Evolutionary conservation across 2,797 vertebrate species (phyloP).

Genomic region (Otolemur crassicaudatus): DNA sequence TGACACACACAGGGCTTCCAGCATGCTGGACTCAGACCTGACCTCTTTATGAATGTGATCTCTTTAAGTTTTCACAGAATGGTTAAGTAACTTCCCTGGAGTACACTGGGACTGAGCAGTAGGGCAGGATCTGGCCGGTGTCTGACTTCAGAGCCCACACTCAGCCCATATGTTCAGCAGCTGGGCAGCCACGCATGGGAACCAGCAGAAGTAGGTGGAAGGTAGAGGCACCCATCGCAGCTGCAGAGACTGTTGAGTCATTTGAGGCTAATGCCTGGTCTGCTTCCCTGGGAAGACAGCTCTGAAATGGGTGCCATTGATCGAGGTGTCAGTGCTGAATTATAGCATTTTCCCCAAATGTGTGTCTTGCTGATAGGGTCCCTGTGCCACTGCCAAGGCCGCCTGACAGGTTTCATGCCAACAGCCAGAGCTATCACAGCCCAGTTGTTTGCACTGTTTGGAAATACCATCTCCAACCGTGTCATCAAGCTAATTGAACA

Average conservation of each 20-base stretch:
- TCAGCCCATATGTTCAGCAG: no score
- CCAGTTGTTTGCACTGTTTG: constrained; percentile 76
- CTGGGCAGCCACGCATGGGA: background rate
- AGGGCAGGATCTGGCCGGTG: background rate
- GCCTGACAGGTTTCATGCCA: constrained; percentile 23
- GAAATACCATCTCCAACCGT: constrained; percentile 81
- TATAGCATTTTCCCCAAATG: constrained; percentile 49
- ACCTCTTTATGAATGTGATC: fast-evolving
- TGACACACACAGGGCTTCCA: background rate
- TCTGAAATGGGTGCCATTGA: constrained; percentile 68
- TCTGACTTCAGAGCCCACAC: background rate
- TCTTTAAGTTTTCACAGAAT: background rate
- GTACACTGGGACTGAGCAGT: fast-evolving
- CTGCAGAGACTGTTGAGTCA: background rate
- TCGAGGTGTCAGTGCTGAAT: constrained; percentile 60
- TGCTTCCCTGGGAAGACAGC: constrained; percentile 57
- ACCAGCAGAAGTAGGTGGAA: background rate
- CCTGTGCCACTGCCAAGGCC: background rate
- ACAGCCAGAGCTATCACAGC: constrained; percentile 58
- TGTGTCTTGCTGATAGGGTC: constrained; percentile 59
- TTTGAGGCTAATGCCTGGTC: background rate
- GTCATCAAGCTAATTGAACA: constrained; percentile 86
- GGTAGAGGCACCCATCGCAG: fast-evolving
- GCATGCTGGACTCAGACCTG: fast-evolving
- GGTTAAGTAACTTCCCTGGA: background rate